Evolutionary conservation across 2,797 vertebrate genomes (phyloP), one percentile per base, ranked within the genome.

Genomic region (Peromyscus aztecus): DNA sequence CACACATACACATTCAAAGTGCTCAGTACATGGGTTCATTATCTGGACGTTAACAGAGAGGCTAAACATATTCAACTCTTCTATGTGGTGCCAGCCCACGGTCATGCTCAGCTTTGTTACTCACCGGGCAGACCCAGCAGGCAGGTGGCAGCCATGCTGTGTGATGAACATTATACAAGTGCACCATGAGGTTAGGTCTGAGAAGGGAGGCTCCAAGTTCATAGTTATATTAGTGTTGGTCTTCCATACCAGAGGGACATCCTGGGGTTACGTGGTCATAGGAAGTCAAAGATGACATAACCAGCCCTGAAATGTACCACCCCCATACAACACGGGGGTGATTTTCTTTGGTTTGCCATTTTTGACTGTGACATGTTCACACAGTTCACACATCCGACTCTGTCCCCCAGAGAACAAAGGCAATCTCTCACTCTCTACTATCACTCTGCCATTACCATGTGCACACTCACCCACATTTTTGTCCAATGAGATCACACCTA

Each of bases 401-500:
- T 52, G 21, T 19, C 2, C 65, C 14, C 6, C 19, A 0, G 5
- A 78, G 80, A 17, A 84, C 19, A 80, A 31, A 89, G 27, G 55
- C 34, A 12, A 2, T 14, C 76, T 14, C 76, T 83, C 10, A 0
- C 37, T 67, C 27, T 88, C 57, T 34, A 40, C 43, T 34, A 24
- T 46, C n/a, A 31, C 31, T 73, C 90, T 9, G 40, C 6, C 16
- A 8, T 43, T 46, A 24, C 85, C 52, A 23, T 0, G 12, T 29
- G 40, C 69, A 94, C 6, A 24, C 7, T 37, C 59, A n/a, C 27
- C 88, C 89, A 78, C 17, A 2, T 19, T 93, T 89, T 6, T 59
- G 65, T 71, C 85, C 81, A 91, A 91, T 31, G 78, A 97, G 76
- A 89, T n/a, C 17, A 37, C 17, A 94, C 61, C 93, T 92, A 80